Conservation (phyloP, 1,140 invertebrate genomes). For the Aethina tumida region DNA sequence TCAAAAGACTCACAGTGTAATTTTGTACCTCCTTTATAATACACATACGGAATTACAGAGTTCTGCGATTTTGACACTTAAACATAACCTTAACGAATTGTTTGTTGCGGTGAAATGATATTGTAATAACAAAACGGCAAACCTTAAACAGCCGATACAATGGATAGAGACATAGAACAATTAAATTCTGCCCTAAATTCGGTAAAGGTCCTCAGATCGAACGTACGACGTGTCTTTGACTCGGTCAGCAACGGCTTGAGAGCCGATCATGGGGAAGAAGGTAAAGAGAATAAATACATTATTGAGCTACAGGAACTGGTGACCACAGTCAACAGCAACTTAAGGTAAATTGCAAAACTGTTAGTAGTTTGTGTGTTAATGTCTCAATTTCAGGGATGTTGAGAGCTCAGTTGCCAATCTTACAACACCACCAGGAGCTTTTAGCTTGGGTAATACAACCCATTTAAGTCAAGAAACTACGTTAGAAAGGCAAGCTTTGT, state of each 20-base stretch:
- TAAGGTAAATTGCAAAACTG: slow-evolving; percentile 44
- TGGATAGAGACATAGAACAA: slow-evolving; percentile 49
- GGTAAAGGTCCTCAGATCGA: slow-evolving; percentile 65
- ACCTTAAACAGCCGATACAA: too few relatives aligned
- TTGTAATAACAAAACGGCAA: too few relatives aligned
- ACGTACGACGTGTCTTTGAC: slow-evolving; percentile 73
- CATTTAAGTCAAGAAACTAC: slow-evolving; percentile 78
- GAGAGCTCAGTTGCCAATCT: slow-evolving; percentile 63
- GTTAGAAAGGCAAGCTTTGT: slow-evolving; percentile 75
- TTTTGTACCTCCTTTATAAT: too few relatives aligned
- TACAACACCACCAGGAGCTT: slow-evolving; percentile 60
- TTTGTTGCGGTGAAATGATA: too few relatives aligned
- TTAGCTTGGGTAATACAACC: slow-evolving; percentile 72
- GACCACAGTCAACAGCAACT: slow-evolving; percentile 61
- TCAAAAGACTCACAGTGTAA: too few relatives aligned
- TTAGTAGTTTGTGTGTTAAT: slow-evolving; percentile 7
- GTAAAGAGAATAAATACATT: slow-evolving; percentile 68
- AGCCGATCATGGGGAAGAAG: slow-evolving; percentile 65
- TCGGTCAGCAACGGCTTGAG: slow-evolving; percentile 65
- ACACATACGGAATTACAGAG: too few relatives aligned
- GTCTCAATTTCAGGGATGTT: slow-evolving; percentile 50
- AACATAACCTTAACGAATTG: too few relatives aligned
- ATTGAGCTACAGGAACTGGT: slow-evolving; percentile 67
- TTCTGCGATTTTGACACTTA: too few relatives aligned
- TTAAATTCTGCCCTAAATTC: slow-evolving; percentile 61